Evolutionary conservation across 2,113 vertebrate species (phyloP).

Genomic region (Catharus minimus): DNA sequence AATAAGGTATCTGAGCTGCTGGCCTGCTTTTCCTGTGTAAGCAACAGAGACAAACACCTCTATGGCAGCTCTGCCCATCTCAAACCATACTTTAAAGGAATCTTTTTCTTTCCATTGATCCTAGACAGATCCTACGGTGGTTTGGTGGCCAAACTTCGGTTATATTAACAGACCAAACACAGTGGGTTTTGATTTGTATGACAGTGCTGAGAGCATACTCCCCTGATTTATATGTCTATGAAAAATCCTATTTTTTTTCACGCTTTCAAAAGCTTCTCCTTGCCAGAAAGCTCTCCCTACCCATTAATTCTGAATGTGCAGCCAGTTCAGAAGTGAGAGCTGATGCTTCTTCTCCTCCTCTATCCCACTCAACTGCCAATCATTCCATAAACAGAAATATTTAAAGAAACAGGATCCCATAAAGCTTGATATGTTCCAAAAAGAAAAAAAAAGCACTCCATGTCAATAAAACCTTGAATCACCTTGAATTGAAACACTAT

Average conservation of each 20-base stretch:
- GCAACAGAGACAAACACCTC: not conserved
- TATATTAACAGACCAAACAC: not conserved
- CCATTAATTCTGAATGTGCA: not conserved
- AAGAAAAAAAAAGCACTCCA: not conserved
- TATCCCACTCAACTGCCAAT: not conserved
- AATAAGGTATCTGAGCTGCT: not conserved
- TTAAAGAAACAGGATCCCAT: not conserved
- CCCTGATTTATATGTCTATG: not conserved
- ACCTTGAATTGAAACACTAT: not conserved
- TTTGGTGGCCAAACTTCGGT: not conserved
- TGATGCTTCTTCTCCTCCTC: not conserved
- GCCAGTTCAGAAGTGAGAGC: slow-evolving; percentile 11
- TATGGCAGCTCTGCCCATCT: not conserved
- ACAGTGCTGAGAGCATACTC: not conserved
- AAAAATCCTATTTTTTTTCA: not conserved
- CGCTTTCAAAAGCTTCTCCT: not conserved
- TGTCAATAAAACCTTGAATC: slow-evolving; percentile 1
- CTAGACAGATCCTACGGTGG: not conserved
- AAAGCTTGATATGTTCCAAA: not conserved
- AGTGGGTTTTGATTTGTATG: not conserved
- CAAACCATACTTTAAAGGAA: not conserved
- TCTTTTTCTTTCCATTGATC: not conserved
- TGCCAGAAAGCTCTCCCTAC: not conserved
- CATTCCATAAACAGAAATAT: not conserved
- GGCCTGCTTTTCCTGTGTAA: not conserved